phyloP scores from a whole-genome alignment of 2,113 vertebrate genomes.

The Hirundichthys speculiger region DNA sequence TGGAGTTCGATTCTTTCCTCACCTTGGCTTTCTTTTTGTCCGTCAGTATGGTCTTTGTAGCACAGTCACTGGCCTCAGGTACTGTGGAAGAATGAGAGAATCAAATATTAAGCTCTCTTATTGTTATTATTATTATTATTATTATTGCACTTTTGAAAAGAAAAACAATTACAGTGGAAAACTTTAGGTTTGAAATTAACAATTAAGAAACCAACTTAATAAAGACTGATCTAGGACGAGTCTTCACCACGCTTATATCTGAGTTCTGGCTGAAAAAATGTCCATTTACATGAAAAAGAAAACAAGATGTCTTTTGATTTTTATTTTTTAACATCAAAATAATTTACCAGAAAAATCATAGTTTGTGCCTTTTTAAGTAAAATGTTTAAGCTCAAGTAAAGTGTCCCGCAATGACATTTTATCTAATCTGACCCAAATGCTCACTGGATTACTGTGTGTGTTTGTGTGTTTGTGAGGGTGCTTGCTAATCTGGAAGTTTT shows the following conservation, averaged over 20 bases:
- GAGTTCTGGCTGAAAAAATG: slow-evolving; percentile 70
- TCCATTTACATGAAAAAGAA: slow-evolving; percentile 58
- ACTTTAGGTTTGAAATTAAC: slow-evolving; percentile 78
- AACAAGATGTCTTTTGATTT: slow-evolving; percentile 68
- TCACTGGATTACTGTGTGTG: slow-evolving; percentile 52
- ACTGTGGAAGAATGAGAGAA: slow-evolving; percentile 82
- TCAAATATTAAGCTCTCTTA: slow-evolving; percentile 79
- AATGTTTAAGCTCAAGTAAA: slow-evolving; percentile 83
- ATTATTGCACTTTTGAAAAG: slow-evolving; percentile 82
- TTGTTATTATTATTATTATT: slow-evolving; percentile 37
- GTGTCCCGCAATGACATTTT: slow-evolving; percentile 74
- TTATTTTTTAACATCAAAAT: slow-evolving; percentile 83
- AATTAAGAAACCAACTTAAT: slow-evolving; percentile 73
- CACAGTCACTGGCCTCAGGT: slow-evolving; percentile 85
- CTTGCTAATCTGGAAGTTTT: slow-evolving; percentile 10
- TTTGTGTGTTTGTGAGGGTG: slow-evolving; percentile 8
- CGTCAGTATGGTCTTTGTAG: slow-evolving; percentile 81
- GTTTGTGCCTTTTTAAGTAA: slow-evolving; percentile 89
- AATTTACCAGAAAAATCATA: slow-evolving; percentile 87
- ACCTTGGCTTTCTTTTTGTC: slow-evolving; percentile 71
- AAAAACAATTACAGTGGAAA: slow-evolving; percentile 69
- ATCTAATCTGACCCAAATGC: slow-evolving; percentile 67
- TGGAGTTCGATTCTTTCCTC: slow-evolving; percentile 72
- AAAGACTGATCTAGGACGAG: slow-evolving; percentile 79
- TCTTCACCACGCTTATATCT: slow-evolving; percentile 75